Evolutionary conservation across 2,888 invertebrate genomes (phyloP), one percentile per base, ranked within the genome.

Genomic region (Galerucella pusilla): DNA sequence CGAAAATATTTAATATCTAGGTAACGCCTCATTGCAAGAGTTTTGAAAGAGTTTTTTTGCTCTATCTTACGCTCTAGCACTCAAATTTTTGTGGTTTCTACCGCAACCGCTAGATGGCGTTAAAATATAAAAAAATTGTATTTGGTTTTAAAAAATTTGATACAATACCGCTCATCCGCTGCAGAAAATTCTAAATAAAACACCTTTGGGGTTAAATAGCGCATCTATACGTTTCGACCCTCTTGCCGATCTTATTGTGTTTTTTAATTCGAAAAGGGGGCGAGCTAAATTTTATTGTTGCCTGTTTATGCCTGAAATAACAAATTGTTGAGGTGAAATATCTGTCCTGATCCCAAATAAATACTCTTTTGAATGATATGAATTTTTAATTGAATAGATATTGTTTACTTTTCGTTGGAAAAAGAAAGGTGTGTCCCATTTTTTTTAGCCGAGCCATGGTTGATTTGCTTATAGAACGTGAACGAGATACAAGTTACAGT

Each of bases 321-420:
- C 71, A 71, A 71, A 71, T 71, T 65, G 71, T 71, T 46, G 71
- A 65, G 71, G 71, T 71, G 57, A 71, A 71, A 65, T 57, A 42
- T 42, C 25, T n/a, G 28, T 12, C 25, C 11, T 20, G 65, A 65
- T 64, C 71, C 71, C 64, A 71, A 71, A 71, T 71, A 71, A 71
- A 71, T 65, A 71, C 61, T 16, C 16, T 65, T 64, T 42, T 57
- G 65, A 28, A 61, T 65, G 71, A 71, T 65, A 71, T 71, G 71
- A 71, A 71, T 71, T 71, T 65, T 63, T 61, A 61, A 61, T 61
- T 61, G 61, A 61, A 61, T 35, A 61, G 61, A 61, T 35, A 35
- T 35, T 61, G 61, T 61, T 61, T 61, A 35, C 16, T 35, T 28
- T 61, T 28, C 35, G 61, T 16, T 14, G 12, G 14, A 14, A 12